A percentile compares a stretch with the other conserved stretches of the same genome.
These are phyloP conservation scores for Drosophila pectinifera DNA, from an alignment of 1,140 invertebrate species.

Conservation along the genomic window DNA sequence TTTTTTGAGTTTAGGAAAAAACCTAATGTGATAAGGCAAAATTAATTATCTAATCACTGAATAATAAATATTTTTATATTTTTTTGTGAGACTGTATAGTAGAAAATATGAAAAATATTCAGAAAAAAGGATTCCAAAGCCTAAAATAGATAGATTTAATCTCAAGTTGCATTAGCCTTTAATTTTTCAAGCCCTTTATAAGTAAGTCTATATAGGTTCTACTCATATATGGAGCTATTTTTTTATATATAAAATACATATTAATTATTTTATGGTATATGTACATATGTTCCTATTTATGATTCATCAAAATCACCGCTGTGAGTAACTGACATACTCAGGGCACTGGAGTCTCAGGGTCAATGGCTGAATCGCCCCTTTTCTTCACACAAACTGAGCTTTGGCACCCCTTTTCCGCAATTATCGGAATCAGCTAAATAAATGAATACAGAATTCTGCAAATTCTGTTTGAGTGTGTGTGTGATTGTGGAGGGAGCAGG, in stretches of 20 bases:
- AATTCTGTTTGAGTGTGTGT: constrained; percentile 14
- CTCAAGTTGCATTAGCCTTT: too few species aligned
- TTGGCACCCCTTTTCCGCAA: constrained; percentile 4
- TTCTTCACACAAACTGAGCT: background rate
- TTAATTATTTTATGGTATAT: background rate
- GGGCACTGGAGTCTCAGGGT: constrained; percentile 27
- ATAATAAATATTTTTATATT: too few species aligned
- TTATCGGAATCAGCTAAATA: constrained; percentile 32
- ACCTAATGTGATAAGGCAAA: background rate
- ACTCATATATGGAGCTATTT: too few species aligned
- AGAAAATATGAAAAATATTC: too few species aligned
- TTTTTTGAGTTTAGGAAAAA: too few species aligned
- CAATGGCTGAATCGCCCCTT: constrained; percentile 38
- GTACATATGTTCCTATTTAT: background rate
- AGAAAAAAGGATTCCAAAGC: too few species aligned
- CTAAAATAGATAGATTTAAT: too few species aligned
- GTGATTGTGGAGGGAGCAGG: background rate
- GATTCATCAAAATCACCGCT: background rate
- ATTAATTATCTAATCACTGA: background rate
- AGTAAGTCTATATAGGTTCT: too few species aligned
- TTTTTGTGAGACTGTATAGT: too few species aligned
- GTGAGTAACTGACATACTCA: constrained; percentile 1
- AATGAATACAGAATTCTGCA: constrained; percentile 53
- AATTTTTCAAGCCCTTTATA: too few species aligned
- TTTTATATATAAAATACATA: too few species aligned